Evolutionary conservation across 2,113 vertebrate genomes (phyloP), one percentile per base, ranked within the genome.

Genomic region (Osmerus eperlanus): DNA sequence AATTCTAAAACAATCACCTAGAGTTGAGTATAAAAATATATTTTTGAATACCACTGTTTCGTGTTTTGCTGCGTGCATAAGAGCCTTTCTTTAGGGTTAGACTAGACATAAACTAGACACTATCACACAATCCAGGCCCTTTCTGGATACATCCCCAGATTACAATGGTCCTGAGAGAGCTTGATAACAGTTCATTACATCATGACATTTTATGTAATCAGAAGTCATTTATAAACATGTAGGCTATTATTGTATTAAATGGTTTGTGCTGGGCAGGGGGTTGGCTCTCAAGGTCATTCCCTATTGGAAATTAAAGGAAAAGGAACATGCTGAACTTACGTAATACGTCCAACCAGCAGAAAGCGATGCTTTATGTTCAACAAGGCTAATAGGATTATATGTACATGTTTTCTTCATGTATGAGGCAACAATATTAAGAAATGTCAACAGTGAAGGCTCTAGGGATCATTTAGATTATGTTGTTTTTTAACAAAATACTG

Each of bases 211-310:
- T 62, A 15, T 54, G 14, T 64, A 25, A 14, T 21, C 4, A 36
- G 21, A 25, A 29, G 4, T 14, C 19, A 11, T 15, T 19, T 19
- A 60, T 62, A 59, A 15, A 25, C 36, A 54, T 62, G 18, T 11
- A 52, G 19, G 8, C 29, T 18, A 75, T 58, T 65, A 47, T 47
- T 47, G 41, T 47, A 47, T 47, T 47, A 47, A 47, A 47, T 11
- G 9, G 9, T 47, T 23, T 55, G 63, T 36, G 56, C 55, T 60
- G 23, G 25, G 29, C 75, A 55, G 41, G 70, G 63, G 74, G 74
- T 79, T 75, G 68, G 52, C 62, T 84, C 78, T 90, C 89, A 92
- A 92, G 91, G 91, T 91, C 90, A 91, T 86, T 71, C 78, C 79
- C 68, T 83, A 78, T 81, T 86, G 82, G 78, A 76, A 85, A 81